Conservation (phyloP, 2,888 invertebrate species). For the Epistrophe grossulariae region DNA sequence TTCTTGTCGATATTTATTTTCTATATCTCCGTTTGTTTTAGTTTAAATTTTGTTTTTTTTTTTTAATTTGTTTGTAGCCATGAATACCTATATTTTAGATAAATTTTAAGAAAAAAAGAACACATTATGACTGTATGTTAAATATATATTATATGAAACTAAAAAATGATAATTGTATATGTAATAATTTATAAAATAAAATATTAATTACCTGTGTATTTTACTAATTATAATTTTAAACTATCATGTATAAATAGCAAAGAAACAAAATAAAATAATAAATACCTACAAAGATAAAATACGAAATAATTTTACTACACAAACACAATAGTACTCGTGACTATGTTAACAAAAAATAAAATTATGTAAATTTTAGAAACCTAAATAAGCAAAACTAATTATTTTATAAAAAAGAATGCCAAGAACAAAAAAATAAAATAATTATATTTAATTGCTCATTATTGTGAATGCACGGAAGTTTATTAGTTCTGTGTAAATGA, state of each 20-base stretch:
- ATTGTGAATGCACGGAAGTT: constrained; percentile 18
- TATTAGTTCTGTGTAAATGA: not conserved
- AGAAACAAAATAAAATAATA: constrained; percentile 52
- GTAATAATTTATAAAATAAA: constrained; percentile 66
- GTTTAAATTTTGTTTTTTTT: constrained; percentile 37
- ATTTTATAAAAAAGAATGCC: constrained; percentile 52
- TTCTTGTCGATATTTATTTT: constrained; percentile 38
- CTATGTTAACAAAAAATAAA: constrained; percentile 40
- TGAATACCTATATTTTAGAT: constrained; percentile 61
- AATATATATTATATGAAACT: constrained; percentile 60
- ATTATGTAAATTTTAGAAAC: constrained; percentile 52
- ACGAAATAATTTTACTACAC: constrained; percentile 34
- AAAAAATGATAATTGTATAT: constrained; percentile 64
- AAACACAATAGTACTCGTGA: constrained; percentile 45
- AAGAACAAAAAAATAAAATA: constrained; percentile 61
- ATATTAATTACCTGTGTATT: constrained; percentile 66
- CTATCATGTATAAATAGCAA: constrained; percentile 49
- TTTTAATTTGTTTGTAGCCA: constrained; percentile 64
- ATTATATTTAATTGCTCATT: constrained; percentile 31
- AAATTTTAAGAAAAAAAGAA: constrained; percentile 51
- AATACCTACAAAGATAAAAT: constrained; percentile 2
- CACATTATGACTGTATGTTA: constrained; percentile 61
- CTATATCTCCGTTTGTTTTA: constrained; percentile 41
- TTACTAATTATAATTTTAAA: constrained; percentile 44
- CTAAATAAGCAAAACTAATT: constrained; percentile 26